Conservation (phyloP, 1,140 invertebrate genomes). For the Rhagoletis zephyria region DNA sequence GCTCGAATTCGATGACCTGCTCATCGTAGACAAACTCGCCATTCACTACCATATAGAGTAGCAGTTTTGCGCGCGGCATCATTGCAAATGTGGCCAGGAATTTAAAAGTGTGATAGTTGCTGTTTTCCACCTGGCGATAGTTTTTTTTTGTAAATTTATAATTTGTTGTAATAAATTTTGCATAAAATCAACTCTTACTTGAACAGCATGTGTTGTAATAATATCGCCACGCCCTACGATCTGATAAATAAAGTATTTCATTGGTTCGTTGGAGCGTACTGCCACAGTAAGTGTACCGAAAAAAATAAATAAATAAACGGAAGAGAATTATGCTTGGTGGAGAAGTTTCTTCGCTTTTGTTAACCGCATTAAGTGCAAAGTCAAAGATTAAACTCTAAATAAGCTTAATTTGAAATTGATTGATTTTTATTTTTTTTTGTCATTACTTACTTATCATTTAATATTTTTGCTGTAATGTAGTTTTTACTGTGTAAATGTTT, state of each 20-base stretch:
- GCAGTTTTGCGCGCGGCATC: constrained; percentile 86
- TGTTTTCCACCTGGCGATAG: constrained; percentile 65
- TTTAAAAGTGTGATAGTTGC: constrained; percentile 73
- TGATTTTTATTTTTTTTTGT: no score
- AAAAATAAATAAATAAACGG: background rate
- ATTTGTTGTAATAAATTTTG: background rate
- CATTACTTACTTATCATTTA: constrained; percentile 76
- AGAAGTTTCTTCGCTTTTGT: no score
- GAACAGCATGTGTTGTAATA: constrained; percentile 80
- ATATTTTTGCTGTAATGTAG: constrained; percentile 83
- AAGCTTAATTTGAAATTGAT: no score
- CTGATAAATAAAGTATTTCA: constrained; percentile 86
- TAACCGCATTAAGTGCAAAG: no score
- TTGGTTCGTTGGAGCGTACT: constrained; percentile 85
- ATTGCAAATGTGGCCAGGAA: constrained; percentile 85
- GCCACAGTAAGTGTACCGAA: constrained; percentile 75
- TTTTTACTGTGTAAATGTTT: constrained; percentile 82
- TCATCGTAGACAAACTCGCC: constrained; percentile 89
- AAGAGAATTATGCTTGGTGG: background rate
- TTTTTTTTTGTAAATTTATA: background rate
- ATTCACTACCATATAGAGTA: constrained; percentile 85
- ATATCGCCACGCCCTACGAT: constrained; percentile 91
- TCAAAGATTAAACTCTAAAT: no score
- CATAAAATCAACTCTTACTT: constrained; percentile 69
- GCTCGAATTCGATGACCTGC: constrained; percentile 84